A percentile compares a stretch with the other conserved stretches of the same genome.
phyloP scores from a whole-genome alignment of 2,888 invertebrate genomes.

The Lepidonotus clava region DNA sequence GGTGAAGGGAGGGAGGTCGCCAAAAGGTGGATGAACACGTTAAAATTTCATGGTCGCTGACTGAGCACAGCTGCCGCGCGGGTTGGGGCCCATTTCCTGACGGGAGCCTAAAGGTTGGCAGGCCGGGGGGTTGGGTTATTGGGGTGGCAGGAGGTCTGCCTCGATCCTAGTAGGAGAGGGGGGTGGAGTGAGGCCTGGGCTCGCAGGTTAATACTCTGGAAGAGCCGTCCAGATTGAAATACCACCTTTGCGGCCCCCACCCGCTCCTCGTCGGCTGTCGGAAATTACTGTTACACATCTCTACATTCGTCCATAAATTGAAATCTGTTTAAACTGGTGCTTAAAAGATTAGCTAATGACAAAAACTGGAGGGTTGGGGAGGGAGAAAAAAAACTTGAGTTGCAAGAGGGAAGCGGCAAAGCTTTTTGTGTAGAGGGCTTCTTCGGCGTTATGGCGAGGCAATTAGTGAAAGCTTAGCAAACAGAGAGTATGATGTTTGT shows the following conservation, averaged over 20 bases:
- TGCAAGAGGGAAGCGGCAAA: too few species aligned
- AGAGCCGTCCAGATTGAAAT: background rate
- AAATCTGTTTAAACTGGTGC: background rate
- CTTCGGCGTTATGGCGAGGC: too few species aligned
- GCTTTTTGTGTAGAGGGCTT: too few species aligned
- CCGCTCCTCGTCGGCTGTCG: background rate
- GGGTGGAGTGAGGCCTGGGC: background rate
- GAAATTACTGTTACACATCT: background rate
- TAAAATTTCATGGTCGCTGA: background rate
- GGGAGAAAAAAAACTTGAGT: too few species aligned
- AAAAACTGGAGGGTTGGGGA: background rate
- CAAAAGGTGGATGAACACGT: background rate
- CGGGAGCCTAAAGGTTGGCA: background rate
- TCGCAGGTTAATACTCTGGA: background rate
- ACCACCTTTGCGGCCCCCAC: background rate
- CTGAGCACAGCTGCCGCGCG: conserved; percentile 11
- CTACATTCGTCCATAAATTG: background rate
- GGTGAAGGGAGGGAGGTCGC: background rate
- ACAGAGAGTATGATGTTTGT: too few species aligned
- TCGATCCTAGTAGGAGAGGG: background rate
- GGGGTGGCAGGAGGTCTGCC: background rate
- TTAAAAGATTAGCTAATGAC: background rate
- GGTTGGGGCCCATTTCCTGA: background rate
- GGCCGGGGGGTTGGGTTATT: background rate
- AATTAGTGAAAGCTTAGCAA: too few species aligned